Base-by-base conservation (phyloP, 2,113 vertebrate genomes). In the Clarias macrocephalus region DNA sequence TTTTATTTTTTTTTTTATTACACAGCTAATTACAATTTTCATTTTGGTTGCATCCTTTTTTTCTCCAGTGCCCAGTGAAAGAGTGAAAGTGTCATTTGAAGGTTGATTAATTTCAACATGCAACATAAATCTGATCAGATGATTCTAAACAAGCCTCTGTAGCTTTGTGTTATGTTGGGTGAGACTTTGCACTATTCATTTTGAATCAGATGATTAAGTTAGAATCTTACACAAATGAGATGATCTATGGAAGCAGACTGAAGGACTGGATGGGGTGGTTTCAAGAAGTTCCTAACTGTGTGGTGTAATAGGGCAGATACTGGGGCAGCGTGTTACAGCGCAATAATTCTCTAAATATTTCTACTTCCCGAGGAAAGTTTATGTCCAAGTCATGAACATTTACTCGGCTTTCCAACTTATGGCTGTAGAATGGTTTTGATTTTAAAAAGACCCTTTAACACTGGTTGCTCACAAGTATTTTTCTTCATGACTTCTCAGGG, bases 11-110 rank as follows among this genome's bases (percentile, higher is more conserved):
- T 59, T 13, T 59, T 13, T 59, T 59, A 3, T 59, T 59, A 59
- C 48, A 86, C 28, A 87, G 60, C 66, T 88, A 76, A 82, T 75
- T 88, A 84, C 60, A 85, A 82, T 82, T 88, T 76, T 80, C 83
- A 81, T 72, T 85, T 72, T 18, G 18, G n/a, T 42, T 88, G 85
- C 75, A 68, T 57, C 54, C 18, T 80, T 28, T 54, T 54, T 30
- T 57, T 60, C 33, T 56, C 62, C 63, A 68, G 68, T 86, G 62
- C 30, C 28, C 18, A 65, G 57, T 42, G 75, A 21, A 79, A 33
- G 57, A 37, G n/a, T 57, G 21, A 18, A 80, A n/a, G 73, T 68
- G 84, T 80, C 52, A 80, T 80, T 37, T 54, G 33, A 79, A 63
- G 84, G 62, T 66, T 79, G 42, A 63, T 85, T 66, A 62, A 63